Percentiles rank a stretch among this genome's conserved stretches.
These are phyloP conservation scores for Nomada goodeniana DNA, from an alignment of 2,888 invertebrate genomes.

Conservation along the genomic window DNA sequence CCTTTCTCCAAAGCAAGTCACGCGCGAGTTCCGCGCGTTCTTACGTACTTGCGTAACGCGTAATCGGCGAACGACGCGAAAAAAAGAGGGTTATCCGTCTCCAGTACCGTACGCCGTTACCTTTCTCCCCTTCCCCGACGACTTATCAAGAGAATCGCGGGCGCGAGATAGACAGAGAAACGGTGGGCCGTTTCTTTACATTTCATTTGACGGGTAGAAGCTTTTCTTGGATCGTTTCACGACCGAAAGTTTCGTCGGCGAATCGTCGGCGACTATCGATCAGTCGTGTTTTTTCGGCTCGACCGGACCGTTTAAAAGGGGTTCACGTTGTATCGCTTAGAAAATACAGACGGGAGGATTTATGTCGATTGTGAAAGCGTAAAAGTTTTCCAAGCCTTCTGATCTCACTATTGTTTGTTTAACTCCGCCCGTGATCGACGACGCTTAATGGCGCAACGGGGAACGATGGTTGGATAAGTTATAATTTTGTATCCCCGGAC, in stretches of 20 bases:
- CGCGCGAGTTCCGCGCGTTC: constrained; percentile 70
- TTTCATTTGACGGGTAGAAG: constrained; percentile 12
- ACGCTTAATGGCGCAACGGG: constrained; percentile 5
- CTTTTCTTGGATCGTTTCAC: constrained; percentile 5
- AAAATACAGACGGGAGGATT: constrained; percentile 3
- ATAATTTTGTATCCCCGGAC: constrained; percentile 29
- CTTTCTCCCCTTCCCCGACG: constrained; percentile 21
- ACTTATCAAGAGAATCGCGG: constrained; percentile 18
- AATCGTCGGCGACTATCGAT: background rate
- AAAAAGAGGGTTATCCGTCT: constrained; percentile 59
- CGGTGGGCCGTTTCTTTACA: constrained; percentile 12
- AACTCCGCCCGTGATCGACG: background rate
- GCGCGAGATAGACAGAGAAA: background rate
- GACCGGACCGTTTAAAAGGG: background rate
- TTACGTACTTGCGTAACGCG: constrained; percentile 68
- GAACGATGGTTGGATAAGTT: background rate
- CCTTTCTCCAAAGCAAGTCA: constrained; percentile 69
- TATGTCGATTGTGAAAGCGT: background rate
- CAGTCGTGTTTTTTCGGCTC: background rate
- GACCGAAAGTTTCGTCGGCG: background rate
- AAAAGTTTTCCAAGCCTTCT: background rate
- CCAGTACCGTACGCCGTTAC: constrained; percentile 34
- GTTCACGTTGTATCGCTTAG: no score
- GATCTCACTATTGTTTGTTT: background rate
- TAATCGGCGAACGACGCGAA: constrained; percentile 58